Conservation (phyloP, 2,888 invertebrate species). For the Liposcelis brunnea region DNA sequence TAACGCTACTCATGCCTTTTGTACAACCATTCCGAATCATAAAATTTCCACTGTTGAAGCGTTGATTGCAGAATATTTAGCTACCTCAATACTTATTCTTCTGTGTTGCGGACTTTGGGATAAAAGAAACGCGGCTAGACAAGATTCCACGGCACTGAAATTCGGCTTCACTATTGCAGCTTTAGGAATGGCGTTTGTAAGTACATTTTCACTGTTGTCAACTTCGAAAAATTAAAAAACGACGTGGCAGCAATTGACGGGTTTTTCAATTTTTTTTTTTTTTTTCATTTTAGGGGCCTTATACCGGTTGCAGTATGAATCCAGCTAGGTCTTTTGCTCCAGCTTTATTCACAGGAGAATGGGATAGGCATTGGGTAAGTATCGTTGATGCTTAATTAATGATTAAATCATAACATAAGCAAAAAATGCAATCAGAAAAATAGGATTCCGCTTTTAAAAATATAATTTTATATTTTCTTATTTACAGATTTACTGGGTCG, state of each 20-base stretch:
- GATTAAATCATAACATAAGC: background rate
- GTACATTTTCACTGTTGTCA: conserved; percentile 8
- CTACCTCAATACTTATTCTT: conserved; percentile 25
- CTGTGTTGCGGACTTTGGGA: conserved; percentile 28
- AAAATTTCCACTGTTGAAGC: conserved; percentile 22
- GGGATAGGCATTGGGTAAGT: conserved; percentile 47
- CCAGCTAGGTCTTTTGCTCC: conserved; percentile 52
- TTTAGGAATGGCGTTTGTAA: conserved; percentile 23
- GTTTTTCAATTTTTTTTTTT: too few relatives aligned
- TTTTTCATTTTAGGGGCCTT: conserved; percentile 24
- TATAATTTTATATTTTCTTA: too few relatives aligned
- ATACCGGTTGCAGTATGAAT: conserved; percentile 51
- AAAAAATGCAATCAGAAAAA: conserved; percentile 6
- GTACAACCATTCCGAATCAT: conserved; percentile 16
- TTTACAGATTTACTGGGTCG: conserved; percentile 45
- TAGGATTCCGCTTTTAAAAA: too few relatives aligned
- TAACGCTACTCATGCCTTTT: conserved; percentile 5
- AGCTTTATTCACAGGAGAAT: conserved; percentile 47
- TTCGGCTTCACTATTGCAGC: conserved; percentile 27
- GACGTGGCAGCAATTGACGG: too few relatives aligned
- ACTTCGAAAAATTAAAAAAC: too few relatives aligned
- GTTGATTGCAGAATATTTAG: conserved; percentile 24
- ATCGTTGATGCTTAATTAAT: background rate
- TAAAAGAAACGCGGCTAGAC: conserved; percentile 23
- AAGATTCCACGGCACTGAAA: conserved; percentile 26